Evolutionary conservation across 2,888 invertebrate genomes (phyloP), one percentile per base, ranked within the genome.

Genomic region (Morpho achilles): DNA sequence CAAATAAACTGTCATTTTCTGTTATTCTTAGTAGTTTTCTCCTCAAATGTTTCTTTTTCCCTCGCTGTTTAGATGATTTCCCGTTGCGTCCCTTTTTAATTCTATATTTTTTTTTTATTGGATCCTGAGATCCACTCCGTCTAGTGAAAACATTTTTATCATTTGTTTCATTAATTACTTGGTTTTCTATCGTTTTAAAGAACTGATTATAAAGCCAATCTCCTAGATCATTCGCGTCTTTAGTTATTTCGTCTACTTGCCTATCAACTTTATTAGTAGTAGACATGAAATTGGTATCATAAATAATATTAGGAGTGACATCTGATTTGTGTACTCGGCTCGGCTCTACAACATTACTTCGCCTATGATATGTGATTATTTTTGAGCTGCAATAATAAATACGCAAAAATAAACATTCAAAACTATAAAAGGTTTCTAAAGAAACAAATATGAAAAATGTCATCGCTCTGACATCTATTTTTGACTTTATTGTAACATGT

Each of bases 161-260:
- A 5, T 71, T 72, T 8, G 87, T 82, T 45, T 81, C 81, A 58
- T 84, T 87, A 2, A 88, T 80, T 2, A 87, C 83, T 77, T 87
- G 85, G 50, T 75, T 84, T 66, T 90, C 89, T 50, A 90, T 81
- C 16, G 87, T 83, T 77, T 87, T 87, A 60, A 87, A 88, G 60
- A 90, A 90, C 62, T 89, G 87, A 61, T 87, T 87, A 62, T 88
- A 89, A 8, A 90, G 74, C 89, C 89, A 90, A 61, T 88, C 86
- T 16, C 88, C 80, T 42, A 89, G 74, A 53, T 87, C 85, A 46
- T 85, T 84, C 5, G 81, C 73, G 46, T 84, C 82, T 69, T 82
- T 82, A 3, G 79, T 64, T 53, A 80, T 76, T 58, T 76, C 77
- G 48, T 80, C 78, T 3, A 79, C 72, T 59, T 77, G 78, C 39